Base-by-base conservation (phyloP, 2,888 invertebrate genomes). In the Athalia cordata region DNA sequence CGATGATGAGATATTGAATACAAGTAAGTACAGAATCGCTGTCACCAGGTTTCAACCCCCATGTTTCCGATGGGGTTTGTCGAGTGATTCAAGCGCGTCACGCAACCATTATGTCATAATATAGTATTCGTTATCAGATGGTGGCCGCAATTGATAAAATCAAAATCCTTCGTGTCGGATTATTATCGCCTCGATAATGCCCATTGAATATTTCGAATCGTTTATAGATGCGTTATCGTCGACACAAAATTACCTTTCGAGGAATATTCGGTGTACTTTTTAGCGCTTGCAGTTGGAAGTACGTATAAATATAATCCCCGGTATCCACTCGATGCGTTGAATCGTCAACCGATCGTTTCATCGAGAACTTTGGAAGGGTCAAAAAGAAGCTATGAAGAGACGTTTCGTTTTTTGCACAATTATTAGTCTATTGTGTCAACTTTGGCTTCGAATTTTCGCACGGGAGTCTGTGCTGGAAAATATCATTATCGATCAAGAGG, bases 111-210 rank as follows among this genome's bases (percentile, higher is more conserved):
- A 62, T 62, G 47, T 57, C 59, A 59, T 59, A 47, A 47, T 15
- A n/a, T 9, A 59, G 59, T 49, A 59, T 15, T 72, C 13, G 29
- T 45, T 8, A 70, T 70, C 45, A 57, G 72, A 72, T 72, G 15
- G 3, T 43, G 9, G 45, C 47, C 52, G 29, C 8, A 7, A 47
- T 9, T 59, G 29, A 29, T 29, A 29, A 29, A 59, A 47, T 72
- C 47, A 13, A 72, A 13, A n/a, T 9, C n/a, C 11, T n/a, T 6
- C 52, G 43, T 43, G 43, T 68, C 11, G 29, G 6, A n/a, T 55
- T 29, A 11, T n/a, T 45, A 59, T 72, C 43, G n/a, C 11, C 47
- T 11, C 57, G 72, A 45, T 57, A 47, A 72, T 57, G 45, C 8
- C 8, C 55, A n/a, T 59, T 59, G 13, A 9, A 47, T n/a, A n/a